Evolutionary conservation across 2,888 invertebrate genomes (phyloP), one percentile per base, ranked within the genome.

Genomic region (Therioaphis trifolii): DNA sequence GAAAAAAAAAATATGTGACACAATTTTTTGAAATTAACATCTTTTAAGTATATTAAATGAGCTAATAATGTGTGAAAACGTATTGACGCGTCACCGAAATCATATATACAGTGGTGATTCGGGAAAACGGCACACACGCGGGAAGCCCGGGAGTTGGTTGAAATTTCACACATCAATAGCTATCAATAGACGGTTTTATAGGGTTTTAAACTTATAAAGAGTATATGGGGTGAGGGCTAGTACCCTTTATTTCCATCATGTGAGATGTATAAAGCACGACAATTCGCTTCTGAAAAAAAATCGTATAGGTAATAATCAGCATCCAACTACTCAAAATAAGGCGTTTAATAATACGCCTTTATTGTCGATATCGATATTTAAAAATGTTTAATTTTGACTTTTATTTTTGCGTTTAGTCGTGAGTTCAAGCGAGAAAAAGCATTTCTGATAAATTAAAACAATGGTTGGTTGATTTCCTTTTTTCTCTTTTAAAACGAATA

Each of bases 141-240:
- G 40, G 68, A 68, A 78, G 40, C 68, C 43, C 21, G 61, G 58
- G 58, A 61, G 46, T 46, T 27, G 71, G 63, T 63, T 24, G 46
- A 82, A 72, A 82, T 82, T 82, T 72, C 72, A 82, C 80, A 72
- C 80, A 35, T 46, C 80, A 74, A 61, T 71, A 82, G 49, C 49
- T 63, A 24, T 82, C 80, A 82, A 82, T 82, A 43, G 72, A 49
- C 14, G 46, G 35, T 84, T 66, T 77, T 84, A 84, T 76, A 84
- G 63, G 66, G 29, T 61, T 24, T 46, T 75, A 75, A 49, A 78
- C 66, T 49, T 40, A 40, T 52, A 55, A 49, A 66, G 68, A 24
- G 66, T 40, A 24, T 18, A 78, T 40, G 35, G 66, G 77, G 66
- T 24, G 52, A 68, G 35, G 40, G 77, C 49, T 49, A 63, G 63